Evolutionary conservation across 2,888 invertebrate species (phyloP), one percentile per base, ranked within the genome.

Genomic region (Hirtodrosophila histrioides): DNA sequence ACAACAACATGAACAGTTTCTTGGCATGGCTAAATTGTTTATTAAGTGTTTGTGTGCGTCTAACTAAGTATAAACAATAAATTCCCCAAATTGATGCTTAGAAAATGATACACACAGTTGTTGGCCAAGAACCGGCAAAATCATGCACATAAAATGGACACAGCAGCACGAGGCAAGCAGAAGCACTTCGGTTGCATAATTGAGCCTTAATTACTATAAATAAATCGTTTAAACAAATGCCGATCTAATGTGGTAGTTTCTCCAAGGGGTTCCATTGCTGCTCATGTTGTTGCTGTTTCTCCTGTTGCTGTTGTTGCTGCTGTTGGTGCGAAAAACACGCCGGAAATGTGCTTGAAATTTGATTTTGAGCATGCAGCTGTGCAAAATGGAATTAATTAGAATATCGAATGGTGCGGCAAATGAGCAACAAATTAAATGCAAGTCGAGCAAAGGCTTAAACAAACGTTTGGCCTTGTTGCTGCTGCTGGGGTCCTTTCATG

Each of bases 321-420:
- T 31, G 9, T 10, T 43, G 63, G 41, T 56, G 63, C 45, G 69
- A 54, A 68, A 64, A 67, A 41, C 41, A 35, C 53, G 63, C 69
- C 65, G 78, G 75, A 83, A 64, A 77, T 63, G 62, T 73, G 74
- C 46, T 36, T 69, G 73, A 54, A 61, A 60, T 62, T 45, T 36
- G 67, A 66, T 60, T 65, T 48, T 56, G 17, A 27, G 66, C 58
- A 48, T 69, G 73, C 58, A 66, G 29, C 24, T 31, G 40, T 35
- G 51, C 33, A 45, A 48, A 53, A 49, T 53, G 75, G 12, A 80
- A 54, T 81, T 86, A 67, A 56, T 53, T 53, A 3, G 75, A 73
- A 73, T 75, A 74, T 81, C 78, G 82, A 72, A 81, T 81, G 86
- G 83, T 67, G 86, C 85, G 82, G 86, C 82, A 86, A 82, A 86